Evolutionary conservation across 2,113 vertebrate species (phyloP), one percentile per base, ranked within the genome.

Genomic region (Brachyhypopomus occidentalis): DNA sequence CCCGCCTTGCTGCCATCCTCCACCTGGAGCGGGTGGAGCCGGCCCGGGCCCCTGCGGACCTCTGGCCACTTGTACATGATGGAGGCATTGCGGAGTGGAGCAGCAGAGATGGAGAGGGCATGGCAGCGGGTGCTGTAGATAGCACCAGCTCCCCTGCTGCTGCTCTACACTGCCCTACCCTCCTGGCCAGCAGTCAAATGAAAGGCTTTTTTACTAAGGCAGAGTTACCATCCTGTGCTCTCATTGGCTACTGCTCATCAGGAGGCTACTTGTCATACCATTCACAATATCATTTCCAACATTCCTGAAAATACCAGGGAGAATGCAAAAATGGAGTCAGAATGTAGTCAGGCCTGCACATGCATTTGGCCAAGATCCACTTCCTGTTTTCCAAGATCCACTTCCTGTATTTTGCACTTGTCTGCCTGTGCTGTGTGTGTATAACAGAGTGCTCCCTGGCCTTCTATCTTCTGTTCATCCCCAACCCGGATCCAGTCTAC

Each of bases 1-100:
- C 16, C 16, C 12, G 12, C 45, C 30, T 52, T 11, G 9, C 45
- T 52, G 2, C 12, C 45, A 5, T 52, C 45, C 64, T 67, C 64
- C 64, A 25, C 30, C 62, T 5, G 25, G 62, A 69, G 63, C 67
- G 63, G 67, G 69, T 69, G 48, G 63, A 69, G 27, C 67, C n/a
- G 34, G 63, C 45, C 30, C 45, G 34, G 63, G 64, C 30, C 63
- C 52, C 62, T 66, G 75, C 27, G 4, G 16, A 60, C 45, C 41
- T 27, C 41, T 34, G 63, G 63, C 45, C 62, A 56, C 60, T 78
- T 78, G 45, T 36, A 64, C 14, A 11, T 78, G 76, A 58, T 58
- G 27, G 45, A 78, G 62, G 52, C 41, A 36, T 67, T 66, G 34
- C 75, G 41, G n/a, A n/a, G n/a, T n/a, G n/a, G n/a, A n/a, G n/a